These are phyloP conservation scores for Anoplopoma fimbria DNA, from an alignment of 2,113 vertebrate species.

Conservation along the genomic window DNA sequence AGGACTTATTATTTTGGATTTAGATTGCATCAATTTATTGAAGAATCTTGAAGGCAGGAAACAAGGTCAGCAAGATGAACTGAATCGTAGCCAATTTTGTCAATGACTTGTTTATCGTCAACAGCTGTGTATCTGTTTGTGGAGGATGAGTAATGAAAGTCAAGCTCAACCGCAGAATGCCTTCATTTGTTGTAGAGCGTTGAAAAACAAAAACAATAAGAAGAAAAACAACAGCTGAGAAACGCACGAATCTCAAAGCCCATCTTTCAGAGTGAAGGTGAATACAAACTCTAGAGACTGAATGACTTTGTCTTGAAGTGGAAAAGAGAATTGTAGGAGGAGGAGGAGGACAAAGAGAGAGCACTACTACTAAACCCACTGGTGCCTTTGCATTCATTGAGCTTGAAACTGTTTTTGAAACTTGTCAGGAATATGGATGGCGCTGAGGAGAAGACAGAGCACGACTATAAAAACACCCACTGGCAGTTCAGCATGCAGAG, in stretches of 20 bases:
- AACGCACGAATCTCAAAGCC: conserved; percentile 34
- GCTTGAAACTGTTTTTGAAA: conserved; percentile 39
- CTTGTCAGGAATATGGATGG: conserved; percentile 31
- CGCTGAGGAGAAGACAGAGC: conserved; percentile 35
- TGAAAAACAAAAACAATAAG: not conserved
- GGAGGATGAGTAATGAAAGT: conserved; percentile 45
- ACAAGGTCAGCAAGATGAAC: conserved; percentile 21
- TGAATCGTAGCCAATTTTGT: conserved; percentile 32
- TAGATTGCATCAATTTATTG: conserved; percentile 2
- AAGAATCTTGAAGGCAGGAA: not conserved
- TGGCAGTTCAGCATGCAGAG: conserved; percentile 50
- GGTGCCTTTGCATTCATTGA: conserved; percentile 38
- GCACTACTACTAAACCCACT: conserved; percentile 20
- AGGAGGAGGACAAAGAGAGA: conserved; percentile 36
- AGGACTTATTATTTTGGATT: conserved; percentile 18
- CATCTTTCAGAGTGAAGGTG: conserved; percentile 61
- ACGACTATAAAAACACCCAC: conserved; percentile 65
- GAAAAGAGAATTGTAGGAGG: conserved; percentile 48
- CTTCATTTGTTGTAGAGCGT: conserved; percentile 33
- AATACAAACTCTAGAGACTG: conserved; percentile 60
- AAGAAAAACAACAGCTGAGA: conserved; percentile 31
- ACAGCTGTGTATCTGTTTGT: conserved; percentile 24
- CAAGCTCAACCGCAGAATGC: conserved; percentile 31
- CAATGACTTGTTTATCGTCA: conserved; percentile 39
- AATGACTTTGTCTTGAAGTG: conserved; percentile 66